These are phyloP conservation scores for Geodia barretti DNA, from an alignment of 37 sponge, comb jelly and placozoan genomes.

Conservation along the genomic window DNA sequence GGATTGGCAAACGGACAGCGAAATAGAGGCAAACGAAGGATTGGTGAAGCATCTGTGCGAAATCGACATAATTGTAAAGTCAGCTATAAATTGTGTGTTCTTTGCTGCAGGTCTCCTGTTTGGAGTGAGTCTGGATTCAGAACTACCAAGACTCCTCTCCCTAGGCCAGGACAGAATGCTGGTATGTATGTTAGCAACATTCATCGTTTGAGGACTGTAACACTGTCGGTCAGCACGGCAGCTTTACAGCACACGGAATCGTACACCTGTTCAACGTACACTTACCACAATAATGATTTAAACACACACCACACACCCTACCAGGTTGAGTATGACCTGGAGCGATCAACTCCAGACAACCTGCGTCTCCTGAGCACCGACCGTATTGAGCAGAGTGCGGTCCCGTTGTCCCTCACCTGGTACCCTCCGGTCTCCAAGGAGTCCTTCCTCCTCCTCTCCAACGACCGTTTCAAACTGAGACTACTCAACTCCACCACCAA, in stretches of 20 bases:
- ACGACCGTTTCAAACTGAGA: conserved; percentile 93
- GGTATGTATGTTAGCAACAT: conserved; percentile 27
- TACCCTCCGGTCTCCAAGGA: conserved; percentile 96
- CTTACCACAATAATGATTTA: not conserved
- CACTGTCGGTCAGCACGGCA: too few species aligned
- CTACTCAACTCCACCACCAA: conserved; percentile 94
- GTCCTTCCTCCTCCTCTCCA: conserved; percentile 86
- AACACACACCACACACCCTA: conserved; percentile 1
- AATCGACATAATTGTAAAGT: too few species aligned
- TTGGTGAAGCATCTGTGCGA: too few species aligned
- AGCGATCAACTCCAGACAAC: conserved; percentile 74
- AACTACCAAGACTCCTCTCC: conserved; percentile 78
- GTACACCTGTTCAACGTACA: not conserved
- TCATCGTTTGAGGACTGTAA: not conserved
- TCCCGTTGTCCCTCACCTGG: conserved; percentile 78
- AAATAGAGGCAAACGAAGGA: too few species aligned
- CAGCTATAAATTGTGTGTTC: too few species aligned
- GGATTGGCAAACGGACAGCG: too few species aligned
- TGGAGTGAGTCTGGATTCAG: conserved; percentile 73
- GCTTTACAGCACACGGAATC: too few species aligned
- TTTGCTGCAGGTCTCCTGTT: conserved; percentile 61
- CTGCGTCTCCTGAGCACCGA: conserved; percentile 67
- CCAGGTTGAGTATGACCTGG: conserved; percentile 95
- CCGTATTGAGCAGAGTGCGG: conserved; percentile 94
- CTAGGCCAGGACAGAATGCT: conserved; percentile 78